A percentile compares a stretch with the other conserved stretches of the same genome.
Evolutionary conservation across 2,113 vertebrate species (phyloP).

Genomic region (Spheniscus mendiculus): DNA sequence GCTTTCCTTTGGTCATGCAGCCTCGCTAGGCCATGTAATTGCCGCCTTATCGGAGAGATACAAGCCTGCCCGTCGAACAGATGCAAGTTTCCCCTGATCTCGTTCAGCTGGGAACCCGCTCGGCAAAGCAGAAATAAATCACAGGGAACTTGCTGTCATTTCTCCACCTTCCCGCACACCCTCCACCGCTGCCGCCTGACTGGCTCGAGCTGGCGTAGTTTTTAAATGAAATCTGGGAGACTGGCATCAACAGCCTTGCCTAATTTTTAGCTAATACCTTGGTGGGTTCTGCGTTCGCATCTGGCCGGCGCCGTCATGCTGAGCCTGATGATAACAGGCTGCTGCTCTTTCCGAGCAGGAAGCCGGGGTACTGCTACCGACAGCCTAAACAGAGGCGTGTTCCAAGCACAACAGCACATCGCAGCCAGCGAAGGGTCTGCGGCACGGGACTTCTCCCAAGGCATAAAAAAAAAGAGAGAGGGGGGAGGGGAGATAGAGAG

Average conservation of each 20-base stretch:
- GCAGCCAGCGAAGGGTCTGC: conserved; percentile 77
- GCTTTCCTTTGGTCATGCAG: neutral
- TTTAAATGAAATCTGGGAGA: conserved; percentile 79
- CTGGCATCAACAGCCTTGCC: conserved; percentile 73
- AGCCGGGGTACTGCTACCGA: conserved; percentile 55
- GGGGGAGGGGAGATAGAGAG: neutral
- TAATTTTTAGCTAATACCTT: conserved; percentile 84
- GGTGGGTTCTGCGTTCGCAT: conserved; percentile 79
- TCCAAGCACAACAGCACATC: conserved; percentile 77
- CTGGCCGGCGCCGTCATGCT: conserved; percentile 77
- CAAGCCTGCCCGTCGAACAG: conserved; percentile 77
- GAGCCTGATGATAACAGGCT: conserved; percentile 77
- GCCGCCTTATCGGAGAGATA: conserved; percentile 34
- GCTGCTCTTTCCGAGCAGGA: conserved; percentile 77
- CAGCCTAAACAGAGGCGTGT: conserved; percentile 62
- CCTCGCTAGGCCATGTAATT: neutral
- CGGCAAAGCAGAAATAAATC: conserved; percentile 84
- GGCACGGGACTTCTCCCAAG: conserved; percentile 77
- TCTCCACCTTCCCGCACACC: conserved; percentile 71
- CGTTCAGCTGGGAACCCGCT: conserved; percentile 75
- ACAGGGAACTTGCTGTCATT: conserved; percentile 83
- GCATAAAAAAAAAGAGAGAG: conserved; percentile 62
- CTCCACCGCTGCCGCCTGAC: conserved; percentile 63
- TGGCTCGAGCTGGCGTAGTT: conserved; percentile 72
- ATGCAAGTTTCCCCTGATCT: conserved; percentile 85